phyloP scores from a whole-genome alignment of 2,888 invertebrate species.

The Lepidocyrtinus sp. region DNA sequence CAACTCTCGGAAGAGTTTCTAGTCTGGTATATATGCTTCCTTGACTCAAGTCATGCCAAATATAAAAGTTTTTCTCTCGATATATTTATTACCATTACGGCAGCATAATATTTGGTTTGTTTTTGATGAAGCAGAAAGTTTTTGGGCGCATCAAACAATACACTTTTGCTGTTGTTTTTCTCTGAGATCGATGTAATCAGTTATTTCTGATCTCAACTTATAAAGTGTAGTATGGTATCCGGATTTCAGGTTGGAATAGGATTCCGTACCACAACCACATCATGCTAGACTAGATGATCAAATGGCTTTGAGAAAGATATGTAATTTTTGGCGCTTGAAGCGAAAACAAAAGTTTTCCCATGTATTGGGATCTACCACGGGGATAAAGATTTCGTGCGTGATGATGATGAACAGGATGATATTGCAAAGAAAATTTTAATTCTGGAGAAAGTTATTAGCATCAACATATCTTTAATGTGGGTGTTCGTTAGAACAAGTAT shows the following conservation, averaged over 20 bases:
- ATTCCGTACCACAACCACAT: not conserved
- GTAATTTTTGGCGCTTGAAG: not conserved
- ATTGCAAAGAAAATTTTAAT: not conserved
- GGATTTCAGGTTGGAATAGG: not conserved
- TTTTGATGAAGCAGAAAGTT: constrained; percentile 34
- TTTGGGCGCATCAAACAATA: too few relatives aligned
- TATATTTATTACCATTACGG: constrained; percentile 29
- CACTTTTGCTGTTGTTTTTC: not conserved
- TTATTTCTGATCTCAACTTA: constrained; percentile 36
- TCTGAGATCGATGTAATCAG: constrained; percentile 52
- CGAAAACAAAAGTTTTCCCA: not conserved
- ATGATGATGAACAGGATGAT: not conserved
- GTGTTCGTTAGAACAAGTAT: not conserved
- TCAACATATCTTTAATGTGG: not conserved
- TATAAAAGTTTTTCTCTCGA: constrained; percentile 17
- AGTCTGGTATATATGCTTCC: constrained; percentile 34
- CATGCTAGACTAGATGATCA: not conserved
- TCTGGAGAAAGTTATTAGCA: not conserved
- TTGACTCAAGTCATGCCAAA: constrained; percentile 42
- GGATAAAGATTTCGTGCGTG: too few relatives aligned
- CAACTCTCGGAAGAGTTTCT: constrained; percentile 21
- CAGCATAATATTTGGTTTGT: constrained; percentile 43
- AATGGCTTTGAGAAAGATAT: not conserved
- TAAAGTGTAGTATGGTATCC: not conserved
- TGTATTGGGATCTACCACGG: not conserved